Evolutionary conservation across 2,888 invertebrate genomes (phyloP), one percentile per base, ranked within the genome.

Genomic region (Stomorhina lunata): DNA sequence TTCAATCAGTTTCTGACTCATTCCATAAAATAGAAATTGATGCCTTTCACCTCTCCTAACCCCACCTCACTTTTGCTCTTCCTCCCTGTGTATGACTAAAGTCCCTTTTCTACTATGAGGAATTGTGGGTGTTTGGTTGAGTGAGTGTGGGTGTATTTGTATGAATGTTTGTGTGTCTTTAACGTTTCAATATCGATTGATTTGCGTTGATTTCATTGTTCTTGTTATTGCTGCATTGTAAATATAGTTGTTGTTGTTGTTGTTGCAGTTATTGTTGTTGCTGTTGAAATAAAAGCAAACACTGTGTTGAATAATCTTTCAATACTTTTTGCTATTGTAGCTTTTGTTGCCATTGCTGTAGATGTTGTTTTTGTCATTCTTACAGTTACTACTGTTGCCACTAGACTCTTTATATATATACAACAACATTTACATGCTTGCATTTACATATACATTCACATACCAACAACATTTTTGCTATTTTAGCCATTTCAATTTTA

Each of bases 281-380:
- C 32, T 59, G 57, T 45, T 57, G 63, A 63, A 63, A 81, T 66
- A 72, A 76, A 76, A 71, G 71, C 81, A 72, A 80, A 71, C 61
- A 80, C 72, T 77, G 72, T 48, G 80, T 73, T 72, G 72, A 84
- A 81, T 71, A 84, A 80, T 81, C 73, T 81, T 76, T 71, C 81
- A 84, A 80, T 80, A 72, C 80, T 76, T 27, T n/a, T 69, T 12
- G 12, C 17, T 66, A 40, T 57, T 65, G 48, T 37, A 43, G 53
- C 27, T 37, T 34, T 45, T 68, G 50, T 68, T 73, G 59, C 6
- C 27, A 37, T 53, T 61, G 57, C 48, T 45, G 57, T 17, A 72
- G n/a, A 34, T 43, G 43, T 69, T 50, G 34, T 59, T 48, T 4
- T 57, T 25, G 71, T n/a, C 48, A 53, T 48, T 68, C 20, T 76